A percentile compares a stretch with the other conserved stretches of the same genome.
These are phyloP conservation scores for Clunio marinus DNA, from an alignment of 2,888 invertebrate genomes.

Conservation along the genomic window DNA sequence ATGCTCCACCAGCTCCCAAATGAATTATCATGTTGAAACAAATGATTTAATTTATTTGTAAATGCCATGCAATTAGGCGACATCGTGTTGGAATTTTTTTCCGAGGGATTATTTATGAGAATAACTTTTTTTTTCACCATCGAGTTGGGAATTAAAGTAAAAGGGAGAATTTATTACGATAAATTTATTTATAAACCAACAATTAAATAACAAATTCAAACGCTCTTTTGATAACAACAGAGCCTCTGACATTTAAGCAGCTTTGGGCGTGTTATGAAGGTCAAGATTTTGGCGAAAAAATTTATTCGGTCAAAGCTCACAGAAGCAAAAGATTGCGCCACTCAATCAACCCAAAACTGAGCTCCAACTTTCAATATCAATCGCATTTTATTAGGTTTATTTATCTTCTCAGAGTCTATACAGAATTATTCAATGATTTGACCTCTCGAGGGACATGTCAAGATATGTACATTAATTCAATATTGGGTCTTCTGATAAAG, in stretches of 20 bases:
- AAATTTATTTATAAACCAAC: conserved; percentile 10
- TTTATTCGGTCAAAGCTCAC: background rate
- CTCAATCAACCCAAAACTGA: background rate
- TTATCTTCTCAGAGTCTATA: background rate
- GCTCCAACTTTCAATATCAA: background rate
- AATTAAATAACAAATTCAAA: conserved; percentile 1
- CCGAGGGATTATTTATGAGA: background rate
- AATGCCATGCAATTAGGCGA: conserved; percentile 15
- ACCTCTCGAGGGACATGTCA: conserved; percentile 24
- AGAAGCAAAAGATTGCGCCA: background rate
- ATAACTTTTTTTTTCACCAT: background rate
- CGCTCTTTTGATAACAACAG: too few species aligned
- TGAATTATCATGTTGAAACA: conserved; percentile 28
- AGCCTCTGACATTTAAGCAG: background rate
- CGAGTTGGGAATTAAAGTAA: conserved; percentile 4
- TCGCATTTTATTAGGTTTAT: conserved; percentile 8
- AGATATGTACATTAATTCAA: conserved; percentile 23
- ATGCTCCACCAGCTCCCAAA: background rate
- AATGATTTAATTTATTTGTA: conserved; percentile 36
- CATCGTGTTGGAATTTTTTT: background rate
- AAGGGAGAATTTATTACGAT: background rate
- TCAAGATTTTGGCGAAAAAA: background rate
- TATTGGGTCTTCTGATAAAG: conserved; percentile 27
- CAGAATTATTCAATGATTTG: conserved; percentile 18
- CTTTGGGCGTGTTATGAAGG: background rate